Evolutionary conservation across 2,888 invertebrate genomes (phyloP), one percentile per base, ranked within the genome.

Genomic region (Girardia tigrina): DNA sequence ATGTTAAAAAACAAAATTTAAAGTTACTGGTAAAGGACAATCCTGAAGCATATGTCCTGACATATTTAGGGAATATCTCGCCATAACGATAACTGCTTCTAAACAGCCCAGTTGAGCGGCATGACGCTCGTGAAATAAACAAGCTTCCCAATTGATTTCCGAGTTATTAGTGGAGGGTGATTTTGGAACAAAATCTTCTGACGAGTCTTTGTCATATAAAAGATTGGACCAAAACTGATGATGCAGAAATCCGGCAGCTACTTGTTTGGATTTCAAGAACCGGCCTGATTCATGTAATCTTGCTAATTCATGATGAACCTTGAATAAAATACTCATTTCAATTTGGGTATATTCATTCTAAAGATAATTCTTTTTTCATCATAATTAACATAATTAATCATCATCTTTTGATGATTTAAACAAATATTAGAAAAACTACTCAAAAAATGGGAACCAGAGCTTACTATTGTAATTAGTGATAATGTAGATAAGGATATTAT

Each of bases 251-350:
- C 36, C 36, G 16, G 36, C 36, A 12, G 36, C 36, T 12, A 36
- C 12, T 36, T 36, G 36, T 16, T 36, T 29, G 20, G 14, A 20
- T 36, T 73, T 73, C 8, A 26, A 12, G 29, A 75, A 75, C 6
- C 75, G 75, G 26, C 75, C 73, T 28, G 29, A n/a, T 74, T 75
- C 75, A 29, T 75, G 75, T 4, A 75, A 26, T 74, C 75, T 6
- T 20, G 75, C 75, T 23, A 75, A 28, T 28, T 75, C 75, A 28
- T 75, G 75, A 36, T 75, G 75, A 27, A 75, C 73, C 75, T 75
- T 42, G 12, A 72, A 8, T 71, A 14, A 20, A 20, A 14, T 70
- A 20, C 12, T n/a, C 12, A 12, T 12, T 12, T 42, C 42, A 42
- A 42, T 42, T 14, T 14, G 42, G n/a, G n/a, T n/a, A 42, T 14